These are phyloP conservation scores for Hozukius guyotensis DNA, from an alignment of 2,797 vertebrate genomes.

Conservation along the genomic window DNA sequence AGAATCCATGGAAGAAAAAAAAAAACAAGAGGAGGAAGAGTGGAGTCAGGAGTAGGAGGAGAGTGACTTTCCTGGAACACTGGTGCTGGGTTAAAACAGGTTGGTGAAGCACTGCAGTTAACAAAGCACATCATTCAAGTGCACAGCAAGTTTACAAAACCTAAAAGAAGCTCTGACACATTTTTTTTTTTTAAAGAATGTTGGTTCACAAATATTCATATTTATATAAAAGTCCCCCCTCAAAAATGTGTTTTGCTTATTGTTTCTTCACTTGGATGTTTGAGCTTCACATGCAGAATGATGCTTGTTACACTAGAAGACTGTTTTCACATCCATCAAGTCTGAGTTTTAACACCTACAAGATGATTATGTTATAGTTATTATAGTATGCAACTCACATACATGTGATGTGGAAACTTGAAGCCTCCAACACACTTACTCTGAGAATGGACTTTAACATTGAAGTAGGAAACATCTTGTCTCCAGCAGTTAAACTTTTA, in stretches of 20 bases:
- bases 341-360: not conserved
- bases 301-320: not conserved
- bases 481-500: not conserved
- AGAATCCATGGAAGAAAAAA: conserved; percentile 53
- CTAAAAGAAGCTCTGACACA: not conserved
- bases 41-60: conserved; percentile 56
- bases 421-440: no score
- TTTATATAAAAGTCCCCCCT: not conserved
- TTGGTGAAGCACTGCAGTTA: conserved; percentile 40
- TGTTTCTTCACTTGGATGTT: not conserved
- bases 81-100: conserved; percentile 61
- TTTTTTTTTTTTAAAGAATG: not conserved
- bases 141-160: not conserved
- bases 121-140: conserved; percentile 20
- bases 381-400: not conserved
- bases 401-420: not conserved
- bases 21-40: conserved; percentile 46
- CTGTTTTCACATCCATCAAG: not conserved
- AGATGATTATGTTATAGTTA: not conserved
- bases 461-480: not conserved
- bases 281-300: not conserved
- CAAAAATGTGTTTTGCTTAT: not conserved
- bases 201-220: not conserved
- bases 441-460: not conserved
- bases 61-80: conserved; percentile 69